Evolutionary conservation across 2,797 vertebrate genomes (phyloP).

Genomic region (Pteronotus mesoamericanus): DNA sequence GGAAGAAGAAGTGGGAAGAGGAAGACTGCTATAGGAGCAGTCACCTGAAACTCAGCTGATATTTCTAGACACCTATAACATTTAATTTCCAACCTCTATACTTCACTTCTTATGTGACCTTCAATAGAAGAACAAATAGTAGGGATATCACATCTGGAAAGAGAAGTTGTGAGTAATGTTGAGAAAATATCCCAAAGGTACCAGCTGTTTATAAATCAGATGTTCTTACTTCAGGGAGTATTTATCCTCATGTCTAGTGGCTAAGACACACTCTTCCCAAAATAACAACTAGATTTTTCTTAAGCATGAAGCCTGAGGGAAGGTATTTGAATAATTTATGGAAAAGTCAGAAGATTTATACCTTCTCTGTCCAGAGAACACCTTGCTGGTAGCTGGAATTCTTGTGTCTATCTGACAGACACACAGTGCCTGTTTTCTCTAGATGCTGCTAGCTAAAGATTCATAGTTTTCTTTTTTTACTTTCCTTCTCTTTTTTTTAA

Average conservation of each 20-base stretch:
- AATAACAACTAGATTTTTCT: slow-evolving; percentile 48
- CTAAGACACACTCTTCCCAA: not conserved
- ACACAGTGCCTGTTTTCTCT: not conserved
- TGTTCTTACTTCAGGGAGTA: not conserved
- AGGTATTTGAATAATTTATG: slow-evolving; percentile 34
- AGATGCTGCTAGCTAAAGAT: not conserved
- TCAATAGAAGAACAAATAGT: not conserved
- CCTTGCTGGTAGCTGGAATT: slow-evolving; percentile 15
- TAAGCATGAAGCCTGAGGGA: slow-evolving; percentile 30
- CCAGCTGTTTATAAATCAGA: slow-evolving; percentile 35
- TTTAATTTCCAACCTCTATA: not conserved
- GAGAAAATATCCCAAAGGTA: slow-evolving; percentile 2
- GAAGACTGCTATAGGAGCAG: not conserved
- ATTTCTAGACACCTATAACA: not conserved
- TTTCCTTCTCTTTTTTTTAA: not conserved
- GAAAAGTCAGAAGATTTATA: slow-evolving; percentile 10
- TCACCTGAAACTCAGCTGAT: not conserved
- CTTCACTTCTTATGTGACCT: not conserved
- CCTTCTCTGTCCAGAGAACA: not conserved
- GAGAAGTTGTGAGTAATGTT: not conserved
- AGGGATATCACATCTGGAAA: not conserved
- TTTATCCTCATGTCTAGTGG: slow-evolving; percentile 3
- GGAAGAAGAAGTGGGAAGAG: not conserved
- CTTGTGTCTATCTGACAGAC: not conserved
- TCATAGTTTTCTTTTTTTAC: not conserved